Evolutionary conservation across 2,888 invertebrate species (phyloP), one percentile per base, ranked within the genome.

Genomic region (Acanthopleura granulata): DNA sequence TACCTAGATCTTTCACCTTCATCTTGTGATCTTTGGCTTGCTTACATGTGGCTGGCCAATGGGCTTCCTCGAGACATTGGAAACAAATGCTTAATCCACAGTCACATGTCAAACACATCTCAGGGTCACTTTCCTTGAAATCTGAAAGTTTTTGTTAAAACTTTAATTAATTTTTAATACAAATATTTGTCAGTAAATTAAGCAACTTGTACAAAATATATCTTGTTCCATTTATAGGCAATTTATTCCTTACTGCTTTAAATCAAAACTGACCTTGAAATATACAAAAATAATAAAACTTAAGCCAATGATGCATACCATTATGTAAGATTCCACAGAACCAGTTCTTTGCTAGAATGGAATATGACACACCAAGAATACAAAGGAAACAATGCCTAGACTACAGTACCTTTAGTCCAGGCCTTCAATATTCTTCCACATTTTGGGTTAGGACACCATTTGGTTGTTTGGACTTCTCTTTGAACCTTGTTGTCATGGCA

Each of bases 41-140:
- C 11, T 76, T 49, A 75, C 84, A 84, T 12, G 77, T 74, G 14
- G 79, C 72, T 0, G 84, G 84, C 84, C 83, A 84, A 76, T 84
- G 84, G n/a, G 81, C 74, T n/a, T 75, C 77, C 25, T 69, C 30
- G 15, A 76, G 78, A 72, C 84, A 84, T 14, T 76, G 22, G 57
- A 81, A 75, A 73, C 84, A 84, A 78, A 81, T 83, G 3, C 57
- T 75, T 14, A 51, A 71, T n/a, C 78, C 75, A 75, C 84, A 84
- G 57, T 30, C 27, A 72, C 84, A 84, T 15, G 27, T 49, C 12
- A 79, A 76, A 18, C 27, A 30, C 30, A 69, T 69, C 25, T 18
- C 15, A 69, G 25, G 4, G 14, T 69, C 69, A n/a, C n/a, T 22
- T 1, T 6, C 25, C n/a, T 25, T 61, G 25, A 12, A 11, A 61